A percentile compares a stretch with the other conserved stretches of the same genome.
Conservation (phyloP, 2,888 invertebrate species). For the Dynastes tityus region DNA sequence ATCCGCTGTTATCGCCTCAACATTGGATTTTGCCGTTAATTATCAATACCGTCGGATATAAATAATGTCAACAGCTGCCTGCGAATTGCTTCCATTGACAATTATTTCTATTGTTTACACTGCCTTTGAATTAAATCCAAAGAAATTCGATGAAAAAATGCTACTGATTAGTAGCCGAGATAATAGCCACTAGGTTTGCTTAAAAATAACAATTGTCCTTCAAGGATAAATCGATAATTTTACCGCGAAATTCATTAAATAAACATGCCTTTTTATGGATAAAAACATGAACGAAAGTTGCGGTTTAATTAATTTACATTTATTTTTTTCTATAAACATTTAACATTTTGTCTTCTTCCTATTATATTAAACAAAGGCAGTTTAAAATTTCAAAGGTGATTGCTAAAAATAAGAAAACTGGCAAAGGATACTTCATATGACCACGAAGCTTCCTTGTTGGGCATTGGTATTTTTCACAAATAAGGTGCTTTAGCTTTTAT, state of each 20-base stretch:
- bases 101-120: constrained; percentile 42
- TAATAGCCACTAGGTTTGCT: background rate
- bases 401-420: too few relatives aligned
- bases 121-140: background rate
- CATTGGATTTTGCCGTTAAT: constrained; percentile 26
- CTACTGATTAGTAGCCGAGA: constrained; percentile 31
- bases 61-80: constrained; percentile 28
- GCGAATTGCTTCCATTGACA: constrained; percentile 32
- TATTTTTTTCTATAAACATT: background rate
- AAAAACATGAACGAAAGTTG: background rate
- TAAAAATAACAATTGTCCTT: background rate
- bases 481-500: too few relatives aligned
- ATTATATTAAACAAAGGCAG: too few relatives aligned
- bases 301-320: background rate
- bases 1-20: too few relatives aligned
- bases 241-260: constrained; percentile 1
- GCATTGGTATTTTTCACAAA: too few relatives aligned
- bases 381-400: too few relatives aligned
- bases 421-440: too few relatives aligned
- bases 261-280: background rate
- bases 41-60: constrained; percentile 19
- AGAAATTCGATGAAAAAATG: constrained; percentile 15
- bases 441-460: too few relatives aligned
- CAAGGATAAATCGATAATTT: constrained; percentile 23
- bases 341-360: too few relatives aligned